Conservation (phyloP, 1,140 invertebrate genomes). For the Anoplolepis gracilipes region DNA sequence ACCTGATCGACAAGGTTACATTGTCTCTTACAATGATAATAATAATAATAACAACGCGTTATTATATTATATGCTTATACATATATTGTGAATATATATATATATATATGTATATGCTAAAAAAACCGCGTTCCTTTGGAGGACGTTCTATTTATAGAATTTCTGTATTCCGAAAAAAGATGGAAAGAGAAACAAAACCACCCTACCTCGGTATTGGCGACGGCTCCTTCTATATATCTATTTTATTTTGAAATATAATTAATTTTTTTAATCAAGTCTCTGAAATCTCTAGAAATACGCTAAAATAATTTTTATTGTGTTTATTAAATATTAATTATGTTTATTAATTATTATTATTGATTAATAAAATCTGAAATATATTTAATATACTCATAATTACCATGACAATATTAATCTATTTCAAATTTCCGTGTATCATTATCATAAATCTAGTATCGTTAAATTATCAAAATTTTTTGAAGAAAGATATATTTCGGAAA, state of each 20-base stretch:
- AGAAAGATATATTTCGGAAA: slow-evolving; percentile 24
- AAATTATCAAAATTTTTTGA: not conserved
- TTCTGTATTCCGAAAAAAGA: slow-evolving; percentile 36
- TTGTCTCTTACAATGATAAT: slow-evolving; percentile 60
- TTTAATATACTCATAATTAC: not conserved
- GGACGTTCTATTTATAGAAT: slow-evolving; percentile 44
- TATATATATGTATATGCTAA: slow-evolving; percentile 45
- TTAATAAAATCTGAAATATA: not conserved
- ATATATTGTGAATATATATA: slow-evolving; percentile 62
- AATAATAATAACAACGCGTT: slow-evolving; percentile 71
- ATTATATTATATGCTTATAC: slow-evolving; percentile 68
- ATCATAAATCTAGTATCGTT: too few relatives aligned
- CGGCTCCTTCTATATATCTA: not conserved
- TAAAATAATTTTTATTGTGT: not conserved
- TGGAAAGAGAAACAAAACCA: slow-evolving; percentile 13
- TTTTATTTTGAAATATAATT: slow-evolving; percentile 4
- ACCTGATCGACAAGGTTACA: slow-evolving; percentile 75
- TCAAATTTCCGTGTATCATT: not conserved
- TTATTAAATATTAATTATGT: too few relatives aligned
- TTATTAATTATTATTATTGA: too few relatives aligned
- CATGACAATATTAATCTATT: not conserved
- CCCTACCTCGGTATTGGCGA: not conserved
- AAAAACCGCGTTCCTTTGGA: slow-evolving; percentile 30
- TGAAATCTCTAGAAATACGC: not conserved
- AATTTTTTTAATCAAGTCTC: too few relatives aligned